A percentile compares a stretch with the other conserved stretches of the same genome.
These are phyloP conservation scores for Drosophila greeni DNA, from an alignment of 2,888 invertebrate species.

Conservation along the genomic window DNA sequence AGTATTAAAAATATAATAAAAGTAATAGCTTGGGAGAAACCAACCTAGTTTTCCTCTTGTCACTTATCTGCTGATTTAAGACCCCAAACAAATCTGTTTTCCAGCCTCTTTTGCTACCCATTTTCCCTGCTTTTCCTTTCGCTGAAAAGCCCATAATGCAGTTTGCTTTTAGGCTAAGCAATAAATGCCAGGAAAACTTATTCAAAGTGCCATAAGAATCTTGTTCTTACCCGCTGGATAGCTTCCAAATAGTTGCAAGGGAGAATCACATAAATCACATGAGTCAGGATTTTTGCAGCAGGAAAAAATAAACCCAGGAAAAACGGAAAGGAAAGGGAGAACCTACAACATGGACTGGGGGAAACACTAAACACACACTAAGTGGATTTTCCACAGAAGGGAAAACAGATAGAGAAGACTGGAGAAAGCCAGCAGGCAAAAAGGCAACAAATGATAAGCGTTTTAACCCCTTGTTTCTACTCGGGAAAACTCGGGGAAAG, in stretches of 20 bases:
- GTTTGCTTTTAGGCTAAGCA: conserved; percentile 50
- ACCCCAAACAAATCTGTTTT: conserved; percentile 15
- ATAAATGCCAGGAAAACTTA: conserved; percentile 63
- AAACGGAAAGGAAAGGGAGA: background rate
- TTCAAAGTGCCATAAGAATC: conserved; percentile 64
- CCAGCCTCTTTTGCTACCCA: background rate
- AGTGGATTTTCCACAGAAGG: conserved; percentile 61
- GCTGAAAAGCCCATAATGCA: conserved; percentile 46
- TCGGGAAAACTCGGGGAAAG: conserved; percentile 3
- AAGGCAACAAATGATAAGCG: conserved; percentile 64
- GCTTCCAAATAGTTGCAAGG: conserved; percentile 28
- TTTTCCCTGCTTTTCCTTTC: background rate
- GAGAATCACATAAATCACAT: conserved; percentile 46
- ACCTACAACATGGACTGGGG: conserved; percentile 4
- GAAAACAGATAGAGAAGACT: conserved; percentile 5
- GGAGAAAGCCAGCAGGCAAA: conserved; percentile 25
- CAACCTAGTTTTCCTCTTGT: background rate
- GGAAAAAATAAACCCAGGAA: background rate
- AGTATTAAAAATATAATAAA: background rate
- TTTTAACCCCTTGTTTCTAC: conserved; percentile 28
- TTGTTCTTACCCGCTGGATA: conserved; percentile 18
- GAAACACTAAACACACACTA: conserved; percentile 63
- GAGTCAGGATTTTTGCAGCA: conserved; percentile 41
- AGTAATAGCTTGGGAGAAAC: background rate
- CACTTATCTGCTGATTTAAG: conserved; percentile 21